These are phyloP conservation scores for Diorhabda elongata DNA, from an alignment of 1,140 invertebrate species.

Conservation along the genomic window DNA sequence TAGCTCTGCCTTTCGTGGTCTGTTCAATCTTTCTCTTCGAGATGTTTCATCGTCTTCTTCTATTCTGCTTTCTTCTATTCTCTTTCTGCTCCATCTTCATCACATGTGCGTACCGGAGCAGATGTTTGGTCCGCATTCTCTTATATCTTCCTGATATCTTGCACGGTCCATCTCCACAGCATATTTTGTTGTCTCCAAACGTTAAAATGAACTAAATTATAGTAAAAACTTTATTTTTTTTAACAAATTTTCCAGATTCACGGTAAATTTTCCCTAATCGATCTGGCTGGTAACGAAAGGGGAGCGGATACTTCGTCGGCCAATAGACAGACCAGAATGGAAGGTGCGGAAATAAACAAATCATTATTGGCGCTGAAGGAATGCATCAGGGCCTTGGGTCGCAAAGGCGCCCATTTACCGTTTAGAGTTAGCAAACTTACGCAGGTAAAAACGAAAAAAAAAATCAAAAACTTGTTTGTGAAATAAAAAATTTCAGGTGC, in stretches of 20 bases:
- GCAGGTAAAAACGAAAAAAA: conserved; percentile 44
- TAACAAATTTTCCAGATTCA: conserved; percentile 46
- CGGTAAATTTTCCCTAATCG: conserved; percentile 77
- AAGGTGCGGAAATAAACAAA: conserved; percentile 80
- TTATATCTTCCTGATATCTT: too few relatives aligned
- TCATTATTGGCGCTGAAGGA: conserved; percentile 73
- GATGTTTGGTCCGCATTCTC: too few relatives aligned
- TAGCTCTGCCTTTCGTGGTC: too few relatives aligned
- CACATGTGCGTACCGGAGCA: too few relatives aligned
- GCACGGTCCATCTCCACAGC: too few relatives aligned
- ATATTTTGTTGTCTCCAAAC: too few relatives aligned
- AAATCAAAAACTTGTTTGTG: background rate
- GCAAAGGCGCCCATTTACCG: conserved; percentile 66
- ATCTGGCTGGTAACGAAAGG: conserved; percentile 74
- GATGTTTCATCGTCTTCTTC: too few relatives aligned
- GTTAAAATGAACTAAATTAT: too few relatives aligned
- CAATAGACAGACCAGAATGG: conserved; percentile 69
- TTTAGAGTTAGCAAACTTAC: conserved; percentile 73
- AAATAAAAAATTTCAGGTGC: conserved; percentile 46
- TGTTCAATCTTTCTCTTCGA: too few relatives aligned
- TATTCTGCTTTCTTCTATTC: too few relatives aligned
- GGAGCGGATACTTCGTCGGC: conserved; percentile 71
- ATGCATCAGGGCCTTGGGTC: conserved; percentile 70
- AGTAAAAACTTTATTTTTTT: too few relatives aligned
- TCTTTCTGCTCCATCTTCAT: too few relatives aligned